These are phyloP conservation scores for Melanotaenia maccullochi DNA, from an alignment of 2,797 vertebrate species.

Conservation along the genomic window DNA sequence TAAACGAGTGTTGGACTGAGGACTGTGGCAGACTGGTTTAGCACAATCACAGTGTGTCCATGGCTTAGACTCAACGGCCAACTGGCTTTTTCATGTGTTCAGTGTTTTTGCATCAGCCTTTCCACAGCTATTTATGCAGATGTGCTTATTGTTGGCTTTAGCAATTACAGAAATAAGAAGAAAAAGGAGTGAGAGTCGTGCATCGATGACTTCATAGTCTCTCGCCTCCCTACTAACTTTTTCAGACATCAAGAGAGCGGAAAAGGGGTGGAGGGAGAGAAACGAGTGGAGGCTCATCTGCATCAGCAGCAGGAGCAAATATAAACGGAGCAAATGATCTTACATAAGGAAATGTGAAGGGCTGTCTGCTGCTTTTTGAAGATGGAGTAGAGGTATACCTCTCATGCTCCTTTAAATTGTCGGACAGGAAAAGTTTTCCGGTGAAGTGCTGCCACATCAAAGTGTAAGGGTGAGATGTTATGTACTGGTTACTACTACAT, in stretches of 20 bases:
- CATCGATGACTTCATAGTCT: constrained; percentile 50
- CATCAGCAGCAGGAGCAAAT: constrained; percentile 59
- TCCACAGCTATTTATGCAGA: constrained; percentile 51
- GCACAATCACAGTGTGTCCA: constrained; percentile 33
- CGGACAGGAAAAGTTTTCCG: constrained; percentile 24
- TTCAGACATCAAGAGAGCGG: constrained; percentile 47
- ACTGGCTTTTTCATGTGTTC: constrained; percentile 32
- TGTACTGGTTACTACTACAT: constrained; percentile 4
- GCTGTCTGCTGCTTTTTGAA: constrained; percentile 56
- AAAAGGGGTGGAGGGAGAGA: constrained; percentile 18
- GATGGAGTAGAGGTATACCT: constrained; percentile 46
- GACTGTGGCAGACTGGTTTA: constrained; percentile 56
- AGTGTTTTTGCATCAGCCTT: constrained; percentile 36
- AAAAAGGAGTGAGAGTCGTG: constrained; percentile 16
- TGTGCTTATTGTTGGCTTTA: constrained; percentile 54
- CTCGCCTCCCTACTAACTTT: constrained; percentile 51
- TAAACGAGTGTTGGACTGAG: constrained; percentile 35
- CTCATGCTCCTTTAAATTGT: constrained; percentile 20
- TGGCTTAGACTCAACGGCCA: constrained; percentile 49
- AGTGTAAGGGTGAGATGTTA: constrained; percentile 20
- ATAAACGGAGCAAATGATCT: constrained; percentile 71
- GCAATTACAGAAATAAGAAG: constrained; percentile 10
- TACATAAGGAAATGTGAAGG: constrained; percentile 58
- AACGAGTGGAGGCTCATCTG: constrained; percentile 58
- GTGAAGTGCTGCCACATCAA: constrained; percentile 1